Evolutionary conservation across 1,140 invertebrate species (phyloP).

Genomic region (Eufriesea mexicana): DNA sequence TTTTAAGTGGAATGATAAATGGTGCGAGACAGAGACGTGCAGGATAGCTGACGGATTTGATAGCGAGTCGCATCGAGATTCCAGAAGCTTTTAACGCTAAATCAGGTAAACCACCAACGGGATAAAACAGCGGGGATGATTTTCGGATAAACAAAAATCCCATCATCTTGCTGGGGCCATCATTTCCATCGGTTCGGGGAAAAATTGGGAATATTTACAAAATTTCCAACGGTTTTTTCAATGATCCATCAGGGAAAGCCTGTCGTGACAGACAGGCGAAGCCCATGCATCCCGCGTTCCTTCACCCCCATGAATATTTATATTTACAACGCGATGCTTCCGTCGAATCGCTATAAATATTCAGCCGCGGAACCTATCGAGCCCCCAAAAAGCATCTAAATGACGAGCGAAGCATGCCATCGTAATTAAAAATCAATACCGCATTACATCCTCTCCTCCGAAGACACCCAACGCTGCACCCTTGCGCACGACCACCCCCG

Average conservation of each 20-base stretch:
- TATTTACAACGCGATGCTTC: slow-evolving; percentile 19
- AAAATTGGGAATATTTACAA: not conserved
- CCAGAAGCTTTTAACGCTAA: not conserved
- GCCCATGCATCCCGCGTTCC: not conserved
- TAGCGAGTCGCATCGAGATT: not conserved
- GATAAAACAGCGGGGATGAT: not conserved
- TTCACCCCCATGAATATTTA: slow-evolving; percentile 45
- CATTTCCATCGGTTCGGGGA: no score
- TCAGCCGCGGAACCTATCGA: slow-evolving; percentile 18
- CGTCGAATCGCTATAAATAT: slow-evolving; percentile 43
- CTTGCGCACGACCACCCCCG: no score
- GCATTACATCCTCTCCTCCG: no score
- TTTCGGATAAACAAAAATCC: not conserved
- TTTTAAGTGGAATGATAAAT: slow-evolving; percentile 5
- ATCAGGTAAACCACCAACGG: not conserved
- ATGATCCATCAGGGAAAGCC: not conserved
- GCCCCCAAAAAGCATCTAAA: not conserved
- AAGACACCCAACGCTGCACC: no score
- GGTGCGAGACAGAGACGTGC: not conserved
- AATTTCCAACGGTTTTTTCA: not conserved
- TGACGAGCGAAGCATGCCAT: not conserved
- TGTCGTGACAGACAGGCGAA: not conserved
- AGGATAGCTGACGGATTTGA: not conserved
- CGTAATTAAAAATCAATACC: slow-evolving; percentile 25
- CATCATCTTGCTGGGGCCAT: no score